phyloP scores from a whole-genome alignment of 2,113 vertebrate genomes.

The Plotosus lineatus region DNA sequence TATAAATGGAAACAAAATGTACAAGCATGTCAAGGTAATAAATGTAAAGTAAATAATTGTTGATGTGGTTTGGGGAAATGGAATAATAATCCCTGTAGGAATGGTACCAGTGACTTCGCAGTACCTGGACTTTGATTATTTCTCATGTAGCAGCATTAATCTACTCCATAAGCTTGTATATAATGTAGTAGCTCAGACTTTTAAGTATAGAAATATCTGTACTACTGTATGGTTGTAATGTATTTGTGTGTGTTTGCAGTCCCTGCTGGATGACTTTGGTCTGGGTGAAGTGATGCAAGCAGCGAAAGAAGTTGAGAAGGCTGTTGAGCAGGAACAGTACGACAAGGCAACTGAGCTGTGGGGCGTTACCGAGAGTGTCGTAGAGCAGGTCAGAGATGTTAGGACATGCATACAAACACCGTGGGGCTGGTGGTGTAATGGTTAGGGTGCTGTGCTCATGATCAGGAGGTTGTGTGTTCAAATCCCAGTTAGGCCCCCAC shows the following conservation, averaged over 20 bases:
- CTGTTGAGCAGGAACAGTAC: constrained; percentile 75
- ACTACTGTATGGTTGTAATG: neutral
- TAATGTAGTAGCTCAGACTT: neutral
- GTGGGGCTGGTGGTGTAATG: too few species aligned
- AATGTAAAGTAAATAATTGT: too few species aligned
- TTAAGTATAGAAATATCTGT: neutral
- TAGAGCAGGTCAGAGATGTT: constrained; percentile 80
- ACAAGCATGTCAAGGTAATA: too few species aligned
- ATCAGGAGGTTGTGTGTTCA: too few species aligned
- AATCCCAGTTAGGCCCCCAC: too few species aligned
- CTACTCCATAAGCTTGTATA: too few species aligned
- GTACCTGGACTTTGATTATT: neutral
- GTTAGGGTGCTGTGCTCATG: too few species aligned
- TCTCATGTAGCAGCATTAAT: neutral
- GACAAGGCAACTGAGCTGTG: constrained; percentile 84
- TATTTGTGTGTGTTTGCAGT: constrained; percentile 70
- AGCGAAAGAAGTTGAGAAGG: constrained; percentile 79
- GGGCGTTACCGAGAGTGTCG: constrained; percentile 75
- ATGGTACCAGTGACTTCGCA: neutral
- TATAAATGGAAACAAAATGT: too few species aligned
- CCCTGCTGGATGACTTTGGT: constrained; percentile 87
- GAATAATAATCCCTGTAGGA: neutral
- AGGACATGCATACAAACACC: neutral
- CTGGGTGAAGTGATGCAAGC: constrained; percentile 78
- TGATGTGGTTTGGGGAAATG: neutral